These are phyloP conservation scores for Drosophila azteca DNA, from an alignment of 1,140 invertebrate genomes.

Conservation along the genomic window DNA sequence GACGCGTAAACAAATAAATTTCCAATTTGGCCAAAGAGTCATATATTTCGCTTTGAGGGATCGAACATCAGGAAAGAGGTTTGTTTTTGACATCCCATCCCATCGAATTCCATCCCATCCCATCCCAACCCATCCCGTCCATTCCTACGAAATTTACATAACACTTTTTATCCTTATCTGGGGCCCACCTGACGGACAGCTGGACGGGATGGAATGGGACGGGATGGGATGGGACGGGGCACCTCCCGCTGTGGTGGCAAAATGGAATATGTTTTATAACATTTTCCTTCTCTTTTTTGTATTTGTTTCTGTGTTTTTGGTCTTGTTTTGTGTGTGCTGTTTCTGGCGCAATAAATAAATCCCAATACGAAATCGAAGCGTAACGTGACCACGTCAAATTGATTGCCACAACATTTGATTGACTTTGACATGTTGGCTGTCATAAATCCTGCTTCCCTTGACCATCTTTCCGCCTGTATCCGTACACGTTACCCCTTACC, in stretches of 20 bases:
- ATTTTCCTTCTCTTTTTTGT: constrained; percentile 27
- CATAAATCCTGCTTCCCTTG: constrained; percentile 66
- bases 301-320: neutral
- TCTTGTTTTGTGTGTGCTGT: constrained; percentile 13
- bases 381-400: constrained; percentile 76
- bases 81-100: constrained; percentile 54
- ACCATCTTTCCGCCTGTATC: constrained; percentile 12
- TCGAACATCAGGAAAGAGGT: constrained; percentile 40
- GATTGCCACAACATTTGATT: constrained; percentile 83
- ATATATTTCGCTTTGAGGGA: constrained; percentile 67
- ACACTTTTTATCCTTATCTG: constrained; percentile 78
- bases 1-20: constrained; percentile 80
- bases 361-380: constrained; percentile 54
- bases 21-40: constrained; percentile 77
- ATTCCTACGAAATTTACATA: constrained; percentile 79
- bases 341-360: constrained; percentile 77
- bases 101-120: constrained; percentile 29
- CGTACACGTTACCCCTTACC: too few relatives aligned
- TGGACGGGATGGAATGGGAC: neutral
- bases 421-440: constrained; percentile 83
- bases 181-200: constrained; percentile 65
- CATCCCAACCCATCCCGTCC: constrained; percentile 40
- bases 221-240: neutral
- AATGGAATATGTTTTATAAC: constrained; percentile 78
- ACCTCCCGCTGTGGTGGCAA: constrained; percentile 68